phyloP scores from a whole-genome alignment of 2,797 vertebrate species.

The Linurgus olivaceus region DNA sequence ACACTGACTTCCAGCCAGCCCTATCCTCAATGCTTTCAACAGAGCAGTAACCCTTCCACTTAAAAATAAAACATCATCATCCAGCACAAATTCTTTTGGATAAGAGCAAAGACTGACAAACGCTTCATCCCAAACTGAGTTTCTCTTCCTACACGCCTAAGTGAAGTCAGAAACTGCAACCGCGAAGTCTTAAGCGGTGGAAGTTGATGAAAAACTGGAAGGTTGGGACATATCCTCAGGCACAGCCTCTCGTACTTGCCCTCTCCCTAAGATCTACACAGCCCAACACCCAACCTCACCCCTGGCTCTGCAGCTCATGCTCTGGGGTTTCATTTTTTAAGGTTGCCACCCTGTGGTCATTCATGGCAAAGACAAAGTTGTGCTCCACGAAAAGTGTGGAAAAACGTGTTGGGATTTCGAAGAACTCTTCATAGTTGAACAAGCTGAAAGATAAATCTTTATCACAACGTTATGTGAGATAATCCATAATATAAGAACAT shows the following conservation, averaged over 20 bases:
- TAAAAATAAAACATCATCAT: neutral
- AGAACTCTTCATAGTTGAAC: neutral
- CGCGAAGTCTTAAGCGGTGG: neutral
- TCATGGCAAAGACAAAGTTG: neutral
- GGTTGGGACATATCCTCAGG: neutral
- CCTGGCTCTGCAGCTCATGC: rapidly evolving
- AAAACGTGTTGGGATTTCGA: neutral
- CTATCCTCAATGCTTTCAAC: neutral
- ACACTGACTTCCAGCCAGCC: neutral
- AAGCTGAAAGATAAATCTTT: neutral
- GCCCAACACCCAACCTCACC: rapidly evolving
- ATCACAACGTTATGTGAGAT: rapidly evolving
- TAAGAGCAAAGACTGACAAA: neutral
- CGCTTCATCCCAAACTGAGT: rapidly evolving
- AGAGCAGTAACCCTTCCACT: neutral
- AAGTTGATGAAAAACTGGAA: rapidly evolving
- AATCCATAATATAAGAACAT: neutral
- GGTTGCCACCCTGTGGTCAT: constrained; percentile 13
- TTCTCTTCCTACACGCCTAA: neutral
- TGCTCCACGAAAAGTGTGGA: rapidly evolving
- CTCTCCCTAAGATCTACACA: neutral
- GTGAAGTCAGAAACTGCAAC: neutral
- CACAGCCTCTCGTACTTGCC: rapidly evolving
- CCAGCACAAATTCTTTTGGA: neutral
- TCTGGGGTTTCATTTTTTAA: neutral